These are phyloP conservation scores for Drosophila pruinosa DNA, from an alignment of 1,140 invertebrate species.

Conservation along the genomic window DNA sequence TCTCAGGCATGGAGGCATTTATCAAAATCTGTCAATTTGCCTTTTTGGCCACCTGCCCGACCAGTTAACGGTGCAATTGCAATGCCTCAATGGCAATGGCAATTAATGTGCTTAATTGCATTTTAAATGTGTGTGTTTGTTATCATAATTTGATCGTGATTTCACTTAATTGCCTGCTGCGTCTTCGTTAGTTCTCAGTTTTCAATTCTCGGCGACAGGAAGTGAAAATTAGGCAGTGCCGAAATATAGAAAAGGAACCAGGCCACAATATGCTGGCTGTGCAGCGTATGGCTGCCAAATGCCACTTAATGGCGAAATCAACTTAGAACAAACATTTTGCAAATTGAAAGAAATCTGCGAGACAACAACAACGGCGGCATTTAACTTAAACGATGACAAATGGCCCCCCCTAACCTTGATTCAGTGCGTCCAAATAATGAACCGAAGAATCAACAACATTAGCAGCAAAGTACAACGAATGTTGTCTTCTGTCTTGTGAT, in stretches of 20 bases:
- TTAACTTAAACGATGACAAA: slow-evolving; percentile 32
- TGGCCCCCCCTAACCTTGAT: slow-evolving; percentile 14
- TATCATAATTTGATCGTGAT: slow-evolving; percentile 68
- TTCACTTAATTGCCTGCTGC: slow-evolving; percentile 40
- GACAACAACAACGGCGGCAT: slow-evolving; percentile 10
- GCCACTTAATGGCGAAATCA: slow-evolving; percentile 52
- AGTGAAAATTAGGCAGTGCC: slow-evolving; percentile 16
- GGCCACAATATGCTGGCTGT: neutral
- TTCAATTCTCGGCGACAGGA: slow-evolving; percentile 9
- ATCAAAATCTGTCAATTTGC: slow-evolving; percentile 77
- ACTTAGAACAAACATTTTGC: slow-evolving; percentile 66
- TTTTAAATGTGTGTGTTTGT: slow-evolving; percentile 44
- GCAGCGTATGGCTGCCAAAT: slow-evolving; percentile 29
- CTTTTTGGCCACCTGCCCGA: slow-evolving; percentile 24
- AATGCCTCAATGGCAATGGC: slow-evolving; percentile 25
- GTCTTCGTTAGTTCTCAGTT: slow-evolving; percentile 4
- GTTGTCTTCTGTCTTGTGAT: neutral
- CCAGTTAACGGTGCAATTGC: slow-evolving; percentile 36
- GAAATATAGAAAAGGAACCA: slow-evolving; percentile 9
- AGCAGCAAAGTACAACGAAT: neutral
- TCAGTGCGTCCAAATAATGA: slow-evolving; percentile 27
- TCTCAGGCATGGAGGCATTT: slow-evolving; percentile 45
- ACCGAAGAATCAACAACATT: slow-evolving; percentile 12
- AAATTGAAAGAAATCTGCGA: slow-evolving; percentile 70
- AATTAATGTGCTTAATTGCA: slow-evolving; percentile 71